These are phyloP conservation scores for Hylyphantes graminicola DNA, from an alignment of 1,140 invertebrate genomes.

Conservation along the genomic window DNA sequence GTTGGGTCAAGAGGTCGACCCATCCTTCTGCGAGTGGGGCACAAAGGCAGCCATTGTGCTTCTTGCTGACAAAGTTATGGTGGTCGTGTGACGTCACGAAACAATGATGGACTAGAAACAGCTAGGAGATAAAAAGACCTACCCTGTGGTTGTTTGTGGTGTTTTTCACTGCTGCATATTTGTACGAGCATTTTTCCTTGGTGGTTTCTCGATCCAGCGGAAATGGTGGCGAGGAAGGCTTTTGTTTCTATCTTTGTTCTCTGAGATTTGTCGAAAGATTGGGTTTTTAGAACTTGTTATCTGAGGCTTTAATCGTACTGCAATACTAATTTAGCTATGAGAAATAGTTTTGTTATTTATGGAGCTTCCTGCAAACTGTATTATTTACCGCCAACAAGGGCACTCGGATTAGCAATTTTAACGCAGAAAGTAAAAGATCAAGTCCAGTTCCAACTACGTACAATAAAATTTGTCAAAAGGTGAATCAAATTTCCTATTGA, in stretches of 20 bases:
- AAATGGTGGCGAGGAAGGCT: conserved; percentile 26
- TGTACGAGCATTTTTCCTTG: conserved; percentile 1
- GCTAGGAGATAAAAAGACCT: conserved; percentile 34
- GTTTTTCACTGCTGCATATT: conserved; percentile 7
- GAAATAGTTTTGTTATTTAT: too few species aligned
- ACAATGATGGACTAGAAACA: conserved; percentile 57
- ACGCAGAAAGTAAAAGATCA: too few species aligned
- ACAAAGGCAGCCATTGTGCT: conserved; percentile 49
- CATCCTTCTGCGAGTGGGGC: conserved; percentile 23
- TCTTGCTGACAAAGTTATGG: conserved; percentile 35
- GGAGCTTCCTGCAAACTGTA: too few species aligned
- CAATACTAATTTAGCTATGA: too few species aligned
- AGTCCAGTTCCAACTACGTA: too few species aligned
- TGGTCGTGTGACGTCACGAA: conserved; percentile 50
- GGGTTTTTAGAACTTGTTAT: too few species aligned
- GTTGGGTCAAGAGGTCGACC: conserved; percentile 42
- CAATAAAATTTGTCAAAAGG: too few species aligned
- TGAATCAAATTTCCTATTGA: too few species aligned
- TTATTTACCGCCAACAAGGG: too few species aligned
- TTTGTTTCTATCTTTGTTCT: background rate
- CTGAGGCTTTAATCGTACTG: too few species aligned
- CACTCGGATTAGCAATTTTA: too few species aligned
- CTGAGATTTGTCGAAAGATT: too few species aligned
- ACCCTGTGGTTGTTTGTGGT: background rate
- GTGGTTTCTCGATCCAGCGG: conserved; percentile 26